Percentiles rank a stretch among this genome's conserved stretches.
Evolutionary conservation across 2,888 invertebrate species (phyloP).

Genomic region (Amphiduros pacificus): DNA sequence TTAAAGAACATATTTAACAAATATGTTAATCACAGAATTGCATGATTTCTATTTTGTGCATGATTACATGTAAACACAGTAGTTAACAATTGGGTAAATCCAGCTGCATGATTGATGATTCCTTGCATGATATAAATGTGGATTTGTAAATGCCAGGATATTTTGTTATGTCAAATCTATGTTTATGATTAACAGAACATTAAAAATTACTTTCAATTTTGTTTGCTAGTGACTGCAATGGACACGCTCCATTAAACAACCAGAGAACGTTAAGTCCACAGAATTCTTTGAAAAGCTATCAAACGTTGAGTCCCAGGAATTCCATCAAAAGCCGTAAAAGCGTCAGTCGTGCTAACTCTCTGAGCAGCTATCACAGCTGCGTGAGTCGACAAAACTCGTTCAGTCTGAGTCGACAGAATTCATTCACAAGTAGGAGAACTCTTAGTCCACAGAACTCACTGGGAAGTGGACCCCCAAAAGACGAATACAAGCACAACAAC

Average conservation of each 20-base stretch:
- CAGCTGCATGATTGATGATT: too few relatives aligned
- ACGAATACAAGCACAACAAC: conserved; percentile 30
- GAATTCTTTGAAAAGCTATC: conserved; percentile 69
- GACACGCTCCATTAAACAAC: conserved; percentile 57
- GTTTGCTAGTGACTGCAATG: conserved; percentile 68
- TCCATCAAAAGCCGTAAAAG: conserved; percentile 40
- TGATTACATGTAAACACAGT: too few relatives aligned
- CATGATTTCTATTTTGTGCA: too few relatives aligned
- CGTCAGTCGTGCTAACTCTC: conserved; percentile 54
- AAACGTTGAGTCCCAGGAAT: conserved; percentile 33
- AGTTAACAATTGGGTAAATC: too few relatives aligned
- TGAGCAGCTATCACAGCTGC: conserved; percentile 47
- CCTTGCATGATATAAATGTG: too few relatives aligned
- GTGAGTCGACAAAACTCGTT: conserved; percentile 51
- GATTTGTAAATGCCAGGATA: too few relatives aligned
- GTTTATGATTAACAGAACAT: too few relatives aligned
- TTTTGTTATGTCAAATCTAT: too few relatives aligned
- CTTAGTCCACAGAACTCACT: conserved; percentile 38
- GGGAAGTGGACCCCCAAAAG: conserved; percentile 17
- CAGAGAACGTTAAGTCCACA: conserved; percentile 68
- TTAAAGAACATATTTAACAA: too few relatives aligned
- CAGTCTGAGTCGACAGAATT: conserved; percentile 16
- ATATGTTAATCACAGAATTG: too few relatives aligned
- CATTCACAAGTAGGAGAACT: conserved; percentile 41
- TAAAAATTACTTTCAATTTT: too few relatives aligned